A percentile compares a stretch with the other conserved stretches of the same genome.
phyloP scores from a whole-genome alignment of 2,888 invertebrate species.

The Diadegma fenestrale region DNA sequence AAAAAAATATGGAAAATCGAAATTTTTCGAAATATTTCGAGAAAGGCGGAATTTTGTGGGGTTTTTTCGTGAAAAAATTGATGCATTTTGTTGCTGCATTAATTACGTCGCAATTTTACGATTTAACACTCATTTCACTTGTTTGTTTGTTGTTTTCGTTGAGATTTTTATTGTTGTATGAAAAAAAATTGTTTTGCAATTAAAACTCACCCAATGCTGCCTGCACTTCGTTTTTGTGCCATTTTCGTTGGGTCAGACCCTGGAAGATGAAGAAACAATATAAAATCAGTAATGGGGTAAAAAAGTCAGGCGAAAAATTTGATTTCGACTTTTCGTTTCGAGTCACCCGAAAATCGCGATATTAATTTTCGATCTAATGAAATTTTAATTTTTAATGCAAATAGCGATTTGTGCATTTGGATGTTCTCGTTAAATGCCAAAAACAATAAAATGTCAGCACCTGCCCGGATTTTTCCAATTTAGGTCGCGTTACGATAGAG shows the following conservation, averaged over 20 bases:
- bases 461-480: conserved; percentile 8
- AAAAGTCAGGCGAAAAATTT: neutral
- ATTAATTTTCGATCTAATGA: neutral
- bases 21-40: neutral
- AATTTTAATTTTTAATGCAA: neutral
- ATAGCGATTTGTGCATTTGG: neutral
- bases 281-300: neutral
- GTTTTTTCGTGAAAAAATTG: no score
- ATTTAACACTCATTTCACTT: no score
- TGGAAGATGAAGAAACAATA: conserved; percentile 78
- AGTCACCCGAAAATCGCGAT: neutral
- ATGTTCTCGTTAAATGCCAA: neutral
- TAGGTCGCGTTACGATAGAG: neutral
- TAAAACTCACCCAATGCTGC: conserved; percentile 91
- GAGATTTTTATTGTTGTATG: neutral
- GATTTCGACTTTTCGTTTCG: neutral
- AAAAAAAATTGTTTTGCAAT: neutral
- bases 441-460: neutral
- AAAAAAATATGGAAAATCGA: no score
- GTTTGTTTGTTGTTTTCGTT: neutral
- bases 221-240: conserved; percentile 92
- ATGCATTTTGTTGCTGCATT: no score
- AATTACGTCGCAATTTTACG: no score
- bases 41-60: no score
- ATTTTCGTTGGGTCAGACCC: conserved; percentile 93